These are phyloP conservation scores for Indicator indicator DNA, from an alignment of 2,113 vertebrate genomes.

Conservation along the genomic window DNA sequence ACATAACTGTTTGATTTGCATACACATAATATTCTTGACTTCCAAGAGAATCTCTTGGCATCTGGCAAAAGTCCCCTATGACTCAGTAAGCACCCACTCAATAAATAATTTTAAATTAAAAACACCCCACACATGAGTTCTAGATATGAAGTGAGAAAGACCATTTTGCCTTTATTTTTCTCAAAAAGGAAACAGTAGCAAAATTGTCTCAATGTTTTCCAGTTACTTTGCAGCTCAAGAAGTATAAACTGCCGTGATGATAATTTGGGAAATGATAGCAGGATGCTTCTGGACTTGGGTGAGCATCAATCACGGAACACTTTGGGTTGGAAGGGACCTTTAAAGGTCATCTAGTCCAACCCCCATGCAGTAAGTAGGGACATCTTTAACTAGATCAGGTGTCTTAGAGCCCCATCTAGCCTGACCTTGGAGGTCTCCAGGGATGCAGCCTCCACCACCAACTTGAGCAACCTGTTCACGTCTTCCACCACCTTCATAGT, in stretches of 20 bases:
- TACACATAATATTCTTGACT: background rate
- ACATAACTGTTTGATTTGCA: background rate
- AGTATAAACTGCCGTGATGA: background rate
- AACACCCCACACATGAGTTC: background rate
- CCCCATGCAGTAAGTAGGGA: no score
- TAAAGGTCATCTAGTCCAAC: no score
- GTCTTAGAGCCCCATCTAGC: no score
- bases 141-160: background rate
- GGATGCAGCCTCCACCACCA: no score
- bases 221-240: background rate
- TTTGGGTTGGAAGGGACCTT: no score
- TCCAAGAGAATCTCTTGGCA: constrained; percentile 10
- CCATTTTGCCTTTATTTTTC: background rate
- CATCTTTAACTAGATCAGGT: no score
- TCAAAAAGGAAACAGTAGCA: background rate
- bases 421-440: no score
- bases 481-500: no score
- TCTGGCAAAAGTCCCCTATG: background rate
- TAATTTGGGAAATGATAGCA: background rate
- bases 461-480: no score
- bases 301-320: no score
- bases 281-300: background rate
- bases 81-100: constrained; percentile 21
- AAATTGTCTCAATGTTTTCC: background rate
- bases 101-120: constrained; percentile 44